Percentiles rank a stretch among this genome's conserved stretches.
These are phyloP conservation scores for Coendou prehensilis DNA, from an alignment of 2,797 vertebrate genomes.

Conservation along the genomic window DNA sequence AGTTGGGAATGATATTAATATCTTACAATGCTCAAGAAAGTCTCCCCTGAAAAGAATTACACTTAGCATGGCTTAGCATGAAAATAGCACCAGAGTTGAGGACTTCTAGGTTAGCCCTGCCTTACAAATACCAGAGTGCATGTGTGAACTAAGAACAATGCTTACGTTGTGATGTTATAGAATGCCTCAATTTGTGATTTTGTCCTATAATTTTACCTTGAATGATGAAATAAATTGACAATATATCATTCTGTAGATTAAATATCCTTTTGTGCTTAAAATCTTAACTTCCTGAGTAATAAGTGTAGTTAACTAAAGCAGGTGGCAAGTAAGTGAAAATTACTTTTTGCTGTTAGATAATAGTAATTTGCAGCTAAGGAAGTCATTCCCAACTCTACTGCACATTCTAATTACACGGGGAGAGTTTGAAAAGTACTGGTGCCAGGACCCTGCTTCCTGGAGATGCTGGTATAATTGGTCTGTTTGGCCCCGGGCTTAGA, in stretches of 20 bases:
- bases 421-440: neutral
- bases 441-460: neutral
- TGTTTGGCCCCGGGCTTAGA: neutral
- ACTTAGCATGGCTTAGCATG: neutral
- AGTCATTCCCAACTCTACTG: constrained; percentile 13
- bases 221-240: neutral
- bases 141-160: neutral
- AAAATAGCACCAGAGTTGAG: neutral
- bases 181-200: neutral
- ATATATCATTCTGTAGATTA: neutral
- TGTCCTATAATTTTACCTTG: neutral
- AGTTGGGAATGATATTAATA: neutral
- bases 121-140: neutral
- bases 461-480: neutral
- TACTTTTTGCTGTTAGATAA: neutral
- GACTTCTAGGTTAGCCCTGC: neutral
- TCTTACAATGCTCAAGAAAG: neutral
- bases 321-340: neutral
- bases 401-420: constrained; percentile 1
- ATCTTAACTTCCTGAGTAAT: neutral
- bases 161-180: neutral
- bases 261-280: constrained; percentile 46
- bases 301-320: neutral
- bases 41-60: neutral
- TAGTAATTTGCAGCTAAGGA: neutral